These are phyloP conservation scores for Sebastes hubbsi DNA, from an alignment of 2,797 vertebrate genomes.

Conservation along the genomic window DNA sequence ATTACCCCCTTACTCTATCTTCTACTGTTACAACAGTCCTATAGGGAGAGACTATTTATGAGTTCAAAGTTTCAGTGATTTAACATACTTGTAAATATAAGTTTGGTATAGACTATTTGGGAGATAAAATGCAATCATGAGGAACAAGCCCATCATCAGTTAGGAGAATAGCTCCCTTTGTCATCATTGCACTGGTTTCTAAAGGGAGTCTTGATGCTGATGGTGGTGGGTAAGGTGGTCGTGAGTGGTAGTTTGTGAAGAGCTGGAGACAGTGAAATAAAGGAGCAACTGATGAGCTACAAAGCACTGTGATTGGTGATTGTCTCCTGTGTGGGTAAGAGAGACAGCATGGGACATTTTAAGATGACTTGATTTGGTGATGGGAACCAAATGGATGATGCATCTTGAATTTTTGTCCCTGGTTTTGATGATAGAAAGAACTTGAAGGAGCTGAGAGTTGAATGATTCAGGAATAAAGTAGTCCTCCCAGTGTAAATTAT, in stretches of 20 bases:
- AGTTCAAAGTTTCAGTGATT: constrained; percentile 16
- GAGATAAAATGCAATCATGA: constrained; percentile 8
- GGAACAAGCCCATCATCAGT: constrained; percentile 31
- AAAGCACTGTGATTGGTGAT: constrained; percentile 24
- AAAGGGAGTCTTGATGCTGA: constrained; percentile 36
- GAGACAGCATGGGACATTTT: background rate
- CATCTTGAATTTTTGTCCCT: background rate
- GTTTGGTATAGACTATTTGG: constrained; percentile 13
- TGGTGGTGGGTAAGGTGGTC: background rate
- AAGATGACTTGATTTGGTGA: constrained; percentile 1
- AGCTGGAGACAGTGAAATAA: constrained; percentile 9
- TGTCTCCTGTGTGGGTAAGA: background rate
- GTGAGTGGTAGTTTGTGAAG: constrained; percentile 18
- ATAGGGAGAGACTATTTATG: background rate
- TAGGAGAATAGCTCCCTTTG: background rate
- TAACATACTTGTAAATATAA: constrained; percentile 14
- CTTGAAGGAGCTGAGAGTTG: background rate
- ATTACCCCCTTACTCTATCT: constrained; percentile 4
- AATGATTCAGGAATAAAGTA: background rate
- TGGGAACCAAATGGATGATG: background rate
- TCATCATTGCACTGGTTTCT: background rate
- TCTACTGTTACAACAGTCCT: background rate
- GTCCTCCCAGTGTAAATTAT: background rate
- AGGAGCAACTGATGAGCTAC: background rate
- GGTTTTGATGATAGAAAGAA: background rate